phyloP scores from a whole-genome alignment of 2,113 vertebrate genomes.

The Athene cunicularia region DNA sequence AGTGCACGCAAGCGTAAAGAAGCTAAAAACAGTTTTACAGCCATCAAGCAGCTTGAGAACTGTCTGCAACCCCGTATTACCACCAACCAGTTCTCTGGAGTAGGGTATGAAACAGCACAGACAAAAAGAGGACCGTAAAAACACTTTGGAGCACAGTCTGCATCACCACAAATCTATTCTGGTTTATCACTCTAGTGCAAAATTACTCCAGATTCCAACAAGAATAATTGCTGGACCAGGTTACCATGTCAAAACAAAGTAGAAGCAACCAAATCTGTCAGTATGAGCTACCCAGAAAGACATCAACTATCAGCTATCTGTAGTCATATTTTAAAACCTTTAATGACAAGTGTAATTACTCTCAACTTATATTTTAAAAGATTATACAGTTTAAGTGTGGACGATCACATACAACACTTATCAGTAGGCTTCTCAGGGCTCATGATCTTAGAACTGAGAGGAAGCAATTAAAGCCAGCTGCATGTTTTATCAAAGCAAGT shows the following conservation, averaged over 20 bases:
- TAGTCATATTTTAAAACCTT: neutral
- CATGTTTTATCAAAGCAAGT: neutral
- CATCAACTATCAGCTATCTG: neutral
- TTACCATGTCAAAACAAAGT: neutral
- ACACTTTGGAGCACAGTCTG: neutral
- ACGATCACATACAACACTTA: accelerated
- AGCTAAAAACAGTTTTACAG: neutral
- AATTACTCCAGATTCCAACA: neutral
- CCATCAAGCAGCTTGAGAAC: neutral
- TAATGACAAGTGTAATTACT: neutral
- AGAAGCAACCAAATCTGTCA: neutral
- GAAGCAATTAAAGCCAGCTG: neutral
- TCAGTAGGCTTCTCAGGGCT: accelerated
- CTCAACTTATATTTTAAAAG: neutral
- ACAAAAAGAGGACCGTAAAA: neutral
- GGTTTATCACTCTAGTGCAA: neutral
- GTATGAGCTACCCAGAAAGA: neutral
- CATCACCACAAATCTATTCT: neutral
- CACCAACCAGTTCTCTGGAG: neutral
- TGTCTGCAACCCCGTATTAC: neutral
- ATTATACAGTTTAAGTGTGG: neutral
- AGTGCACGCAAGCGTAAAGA: neutral
- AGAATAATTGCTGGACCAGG: neutral
- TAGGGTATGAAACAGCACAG: neutral
- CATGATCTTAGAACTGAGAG: neutral